Percentiles rank a stretch among this genome's conserved stretches.
Conservation (phyloP, 2,888 invertebrate species). For the Eulithis testata region DNA sequence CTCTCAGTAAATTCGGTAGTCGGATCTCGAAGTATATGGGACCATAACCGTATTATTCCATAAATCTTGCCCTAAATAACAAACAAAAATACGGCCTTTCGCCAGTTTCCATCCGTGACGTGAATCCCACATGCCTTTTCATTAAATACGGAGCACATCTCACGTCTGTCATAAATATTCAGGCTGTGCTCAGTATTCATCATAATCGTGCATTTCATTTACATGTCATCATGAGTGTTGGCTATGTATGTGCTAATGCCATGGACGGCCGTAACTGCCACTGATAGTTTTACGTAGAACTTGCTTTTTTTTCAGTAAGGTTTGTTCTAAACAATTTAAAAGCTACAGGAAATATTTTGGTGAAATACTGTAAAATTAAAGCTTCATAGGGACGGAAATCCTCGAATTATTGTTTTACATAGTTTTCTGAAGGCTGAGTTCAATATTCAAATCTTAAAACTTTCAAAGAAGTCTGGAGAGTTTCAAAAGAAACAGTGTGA, state of each 20-base stretch:
- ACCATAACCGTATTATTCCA: conserved; percentile 12
- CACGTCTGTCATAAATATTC: conserved; percentile 69
- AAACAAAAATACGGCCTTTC: conserved; percentile 32
- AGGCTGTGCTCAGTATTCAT: conserved; percentile 68
- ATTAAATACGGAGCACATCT: conserved; percentile 59
- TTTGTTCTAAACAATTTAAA: too few relatives aligned
- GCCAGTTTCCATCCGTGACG: conserved; percentile 37
- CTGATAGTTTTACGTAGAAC: neutral
- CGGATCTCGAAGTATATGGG: neutral
- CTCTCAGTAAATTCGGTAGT: neutral
- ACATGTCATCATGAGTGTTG: conserved; percentile 66
- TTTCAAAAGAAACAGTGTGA: too few relatives aligned
- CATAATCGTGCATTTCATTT: conserved; percentile 75
- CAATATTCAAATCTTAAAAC: too few relatives aligned
- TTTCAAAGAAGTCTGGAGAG: too few relatives aligned
- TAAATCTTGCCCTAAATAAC: conserved; percentile 26
- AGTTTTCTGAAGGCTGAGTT: too few relatives aligned
- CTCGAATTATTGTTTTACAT: too few relatives aligned
- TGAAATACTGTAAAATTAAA: too few relatives aligned
- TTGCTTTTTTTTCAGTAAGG: too few relatives aligned
- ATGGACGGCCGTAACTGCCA: conserved; percentile 36
- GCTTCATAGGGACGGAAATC: too few relatives aligned
- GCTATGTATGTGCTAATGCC: conserved; percentile 51
- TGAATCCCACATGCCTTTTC: conserved; percentile 41
- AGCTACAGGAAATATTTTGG: too few relatives aligned